A percentile compares a stretch with the other conserved stretches of the same genome.
Evolutionary conservation across 1,140 invertebrate species (phyloP).

Genomic region (Pomacea maculata): DNA sequence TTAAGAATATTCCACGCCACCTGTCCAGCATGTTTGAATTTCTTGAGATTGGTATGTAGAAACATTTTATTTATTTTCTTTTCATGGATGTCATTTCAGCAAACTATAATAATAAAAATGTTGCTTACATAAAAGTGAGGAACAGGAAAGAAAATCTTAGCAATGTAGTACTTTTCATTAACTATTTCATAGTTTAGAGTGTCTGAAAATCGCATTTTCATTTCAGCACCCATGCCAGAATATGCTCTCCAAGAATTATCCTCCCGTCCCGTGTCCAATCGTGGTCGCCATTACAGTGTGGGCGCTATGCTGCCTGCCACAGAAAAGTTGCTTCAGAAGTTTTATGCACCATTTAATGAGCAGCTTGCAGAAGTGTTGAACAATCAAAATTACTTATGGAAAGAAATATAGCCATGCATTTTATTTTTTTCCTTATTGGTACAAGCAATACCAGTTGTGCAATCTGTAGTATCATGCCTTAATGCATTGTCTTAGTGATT

Average conservation of each 20-base stretch:
- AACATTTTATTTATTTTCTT: neutral
- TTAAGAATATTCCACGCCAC: neutral
- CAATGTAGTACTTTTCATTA: neutral
- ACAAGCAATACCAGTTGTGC: too few species aligned
- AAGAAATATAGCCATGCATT: neutral
- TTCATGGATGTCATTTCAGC: neutral
- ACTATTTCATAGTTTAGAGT: neutral
- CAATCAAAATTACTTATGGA: neutral
- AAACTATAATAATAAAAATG: too few species aligned
- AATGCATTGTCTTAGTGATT: neutral
- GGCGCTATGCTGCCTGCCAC: constrained; percentile 6
- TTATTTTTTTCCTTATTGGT: neutral
- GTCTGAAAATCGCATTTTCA: too few species aligned
- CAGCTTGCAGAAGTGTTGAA: neutral
- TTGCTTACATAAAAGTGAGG: too few species aligned
- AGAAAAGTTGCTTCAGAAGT: neutral
- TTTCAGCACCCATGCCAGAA: constrained; percentile 4
- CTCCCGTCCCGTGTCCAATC: neutral
- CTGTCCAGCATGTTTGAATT: constrained; percentile 12
- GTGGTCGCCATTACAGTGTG: neutral
- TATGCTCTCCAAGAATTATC: neutral
- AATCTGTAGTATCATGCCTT: too few species aligned
- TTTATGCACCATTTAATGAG: neutral
- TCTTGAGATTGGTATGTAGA: constrained; percentile 1
- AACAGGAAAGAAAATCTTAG: too few species aligned